Evolutionary conservation across 2,797 vertebrate genomes (phyloP).

Genomic region (Tragelaphus eurycerus): DNA sequence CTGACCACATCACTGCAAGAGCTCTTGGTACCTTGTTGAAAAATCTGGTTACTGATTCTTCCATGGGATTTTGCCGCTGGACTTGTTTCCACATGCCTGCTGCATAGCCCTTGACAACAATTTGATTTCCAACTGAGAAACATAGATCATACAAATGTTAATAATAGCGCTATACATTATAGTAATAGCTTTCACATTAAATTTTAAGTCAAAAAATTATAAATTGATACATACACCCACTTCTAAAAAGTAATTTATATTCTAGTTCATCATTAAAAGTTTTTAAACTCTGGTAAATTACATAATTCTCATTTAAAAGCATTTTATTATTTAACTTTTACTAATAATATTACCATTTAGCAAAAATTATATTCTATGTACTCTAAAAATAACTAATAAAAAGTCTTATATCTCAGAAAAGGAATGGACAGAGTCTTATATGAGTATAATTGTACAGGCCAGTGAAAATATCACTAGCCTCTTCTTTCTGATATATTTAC

Average conservation of each 20-base stretch:
- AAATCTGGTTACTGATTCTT: not conserved
- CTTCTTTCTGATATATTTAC: not conserved
- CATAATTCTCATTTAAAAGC: not conserved
- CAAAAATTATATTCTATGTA: not conserved
- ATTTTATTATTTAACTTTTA: not conserved
- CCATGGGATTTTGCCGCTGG: not conserved
- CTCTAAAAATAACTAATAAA: not conserved
- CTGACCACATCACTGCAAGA: not conserved
- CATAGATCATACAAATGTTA: not conserved
- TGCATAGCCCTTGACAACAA: not conserved
- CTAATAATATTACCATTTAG: not conserved
- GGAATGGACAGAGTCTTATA: not conserved
- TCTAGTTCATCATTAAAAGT: not conserved
- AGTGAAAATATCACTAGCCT: not conserved
- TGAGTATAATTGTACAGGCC: not conserved
- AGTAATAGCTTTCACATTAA: not conserved
- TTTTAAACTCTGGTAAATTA: not conserved
- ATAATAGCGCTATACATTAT: not conserved
- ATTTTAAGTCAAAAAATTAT: not conserved
- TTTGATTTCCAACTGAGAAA: not conserved
- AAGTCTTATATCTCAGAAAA: not conserved
- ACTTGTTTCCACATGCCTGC: not conserved
- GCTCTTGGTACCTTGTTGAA: not conserved
- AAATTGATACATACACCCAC: not conserved
- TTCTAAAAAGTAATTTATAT: not conserved